Evolutionary conservation across 2,888 invertebrate genomes (phyloP).

Genomic region (Cantharis lateralis): DNA sequence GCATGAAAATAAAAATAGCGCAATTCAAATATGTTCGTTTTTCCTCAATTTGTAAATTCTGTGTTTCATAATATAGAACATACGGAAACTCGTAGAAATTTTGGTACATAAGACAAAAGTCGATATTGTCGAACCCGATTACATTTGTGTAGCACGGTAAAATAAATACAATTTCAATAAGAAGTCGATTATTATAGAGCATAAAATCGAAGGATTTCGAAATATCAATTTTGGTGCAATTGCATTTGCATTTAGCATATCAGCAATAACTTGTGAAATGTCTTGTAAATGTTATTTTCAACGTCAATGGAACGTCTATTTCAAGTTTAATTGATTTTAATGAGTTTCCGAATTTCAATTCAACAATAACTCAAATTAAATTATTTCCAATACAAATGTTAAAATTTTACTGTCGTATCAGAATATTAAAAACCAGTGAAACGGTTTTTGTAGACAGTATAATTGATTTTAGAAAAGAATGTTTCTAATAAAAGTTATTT

Average conservation of each 20-base stretch:
- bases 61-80: background rate
- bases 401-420: background rate
- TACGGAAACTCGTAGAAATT: background rate
- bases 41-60: background rate
- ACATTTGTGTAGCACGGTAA: background rate
- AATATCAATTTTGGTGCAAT: background rate
- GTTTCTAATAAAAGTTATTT: background rate
- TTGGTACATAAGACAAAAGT: background rate
- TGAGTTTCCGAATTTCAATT: background rate
- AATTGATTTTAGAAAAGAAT: background rate
- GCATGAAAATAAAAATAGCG: background rate
- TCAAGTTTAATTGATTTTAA: background rate
- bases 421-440: background rate
- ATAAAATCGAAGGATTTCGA: background rate
- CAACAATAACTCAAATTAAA: background rate
- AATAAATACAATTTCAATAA: background rate
- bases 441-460: background rate
- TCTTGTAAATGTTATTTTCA: background rate
- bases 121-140: background rate
- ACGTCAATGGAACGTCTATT: background rate
- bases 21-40: background rate
- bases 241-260: background rate
- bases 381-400: background rate
- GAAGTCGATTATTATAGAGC: background rate
- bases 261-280: background rate